Evolutionary conservation across 2,888 invertebrate species (phyloP).

Genomic region (Pristionchus maxplancki): DNA sequence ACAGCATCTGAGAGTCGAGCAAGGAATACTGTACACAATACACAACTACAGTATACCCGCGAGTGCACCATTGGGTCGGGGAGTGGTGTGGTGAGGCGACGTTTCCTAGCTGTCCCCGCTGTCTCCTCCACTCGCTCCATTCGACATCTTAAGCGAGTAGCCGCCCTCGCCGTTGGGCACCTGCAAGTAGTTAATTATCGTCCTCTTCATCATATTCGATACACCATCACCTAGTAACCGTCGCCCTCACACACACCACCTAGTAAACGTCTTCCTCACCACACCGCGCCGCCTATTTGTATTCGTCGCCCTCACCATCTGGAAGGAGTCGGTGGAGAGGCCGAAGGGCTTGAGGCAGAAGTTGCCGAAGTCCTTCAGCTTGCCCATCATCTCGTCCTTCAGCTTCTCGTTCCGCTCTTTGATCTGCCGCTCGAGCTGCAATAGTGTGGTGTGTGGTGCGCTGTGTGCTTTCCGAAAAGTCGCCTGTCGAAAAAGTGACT

Average conservation of each 20-base stretch:
- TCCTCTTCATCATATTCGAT: not conserved
- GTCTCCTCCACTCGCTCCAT: not conserved
- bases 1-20: not conserved
- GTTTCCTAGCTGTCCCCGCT: not conserved
- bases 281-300: not conserved
- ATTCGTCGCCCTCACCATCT: conserved; percentile 57
- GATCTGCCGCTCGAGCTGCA: conserved; percentile 54
- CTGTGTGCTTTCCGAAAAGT: not conserved
- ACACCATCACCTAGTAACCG: not conserved
- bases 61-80: not conserved
- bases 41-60: conserved; percentile 27
- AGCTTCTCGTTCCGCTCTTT: conserved; percentile 64
- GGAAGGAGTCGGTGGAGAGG: conserved; percentile 71
- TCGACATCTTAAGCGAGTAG: conserved; percentile 71
- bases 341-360: conserved; percentile 71
- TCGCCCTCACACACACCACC: not conserved
- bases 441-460: not conserved
- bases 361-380: conserved; percentile 70
- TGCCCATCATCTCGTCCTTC: conserved; percentile 70
- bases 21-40: not conserved
- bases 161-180: conserved; percentile 70
- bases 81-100: not conserved
- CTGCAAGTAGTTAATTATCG: not conserved
- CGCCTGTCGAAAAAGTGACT: not conserved
- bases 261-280: not conserved